Evolutionary conservation across 2,888 invertebrate genomes (phyloP).

Genomic region (Venusia cambrica): DNA sequence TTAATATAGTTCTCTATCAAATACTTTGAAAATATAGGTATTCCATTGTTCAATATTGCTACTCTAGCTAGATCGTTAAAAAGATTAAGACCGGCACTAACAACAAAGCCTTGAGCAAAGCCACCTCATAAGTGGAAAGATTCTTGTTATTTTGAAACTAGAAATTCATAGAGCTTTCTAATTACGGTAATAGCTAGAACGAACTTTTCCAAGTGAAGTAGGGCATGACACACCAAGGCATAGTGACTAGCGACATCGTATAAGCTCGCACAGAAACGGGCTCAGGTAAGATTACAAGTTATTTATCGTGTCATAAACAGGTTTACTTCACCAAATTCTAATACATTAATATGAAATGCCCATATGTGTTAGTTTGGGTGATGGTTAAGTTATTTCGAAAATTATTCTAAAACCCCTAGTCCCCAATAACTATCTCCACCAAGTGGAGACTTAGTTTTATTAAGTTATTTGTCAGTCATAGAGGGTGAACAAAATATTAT

Average conservation of each 20-base stretch:
- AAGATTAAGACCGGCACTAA: no score
- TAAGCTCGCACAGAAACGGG: conserved; percentile 31
- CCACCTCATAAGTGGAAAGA: conserved; percentile 40
- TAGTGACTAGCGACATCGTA: conserved; percentile 55
- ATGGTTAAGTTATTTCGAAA: conserved; percentile 5
- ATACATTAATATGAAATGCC: no score
- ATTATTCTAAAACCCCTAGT: no score
- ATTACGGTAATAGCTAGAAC: conserved; percentile 75
- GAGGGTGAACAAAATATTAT: no score
- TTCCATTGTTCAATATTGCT: no score
- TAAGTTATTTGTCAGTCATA: no score
- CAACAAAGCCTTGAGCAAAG: conserved; percentile 40
- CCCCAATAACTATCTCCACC: no score
- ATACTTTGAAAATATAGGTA: no score
- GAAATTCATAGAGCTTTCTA: conserved; percentile 66
- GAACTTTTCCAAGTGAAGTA: conserved; percentile 65
- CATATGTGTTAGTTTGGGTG: not conserved
- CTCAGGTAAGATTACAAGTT: not conserved
- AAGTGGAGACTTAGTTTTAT: no score
- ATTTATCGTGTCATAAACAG: not conserved
- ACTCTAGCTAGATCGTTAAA: no score
- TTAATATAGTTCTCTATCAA: no score
- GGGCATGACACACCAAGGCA: conserved; percentile 61
- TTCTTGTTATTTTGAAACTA: conserved; percentile 58
- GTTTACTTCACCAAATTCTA: no score